These are phyloP conservation scores for Oikopleura albicans DNA, from an alignment of 23 tunicate genomes.

Conservation along the genomic window DNA sequence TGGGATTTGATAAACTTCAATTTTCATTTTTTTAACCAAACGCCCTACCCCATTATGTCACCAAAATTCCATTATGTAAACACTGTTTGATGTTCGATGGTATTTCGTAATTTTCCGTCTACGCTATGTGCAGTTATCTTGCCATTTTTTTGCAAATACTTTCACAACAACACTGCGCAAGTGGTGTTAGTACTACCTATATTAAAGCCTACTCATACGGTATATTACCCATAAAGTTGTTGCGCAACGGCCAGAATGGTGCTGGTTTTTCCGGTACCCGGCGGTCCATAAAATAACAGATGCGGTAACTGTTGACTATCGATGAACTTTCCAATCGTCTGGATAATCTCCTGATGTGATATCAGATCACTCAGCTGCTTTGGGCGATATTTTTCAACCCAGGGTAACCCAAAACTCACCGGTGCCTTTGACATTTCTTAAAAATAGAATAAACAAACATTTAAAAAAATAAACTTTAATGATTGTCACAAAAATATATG, in stretches of 20 bases:
- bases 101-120: too few relatives aligned
- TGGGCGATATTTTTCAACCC: slow-evolving; percentile 94
- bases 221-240: slow-evolving; percentile 33
- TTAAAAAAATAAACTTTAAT: not conserved
- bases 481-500: not conserved
- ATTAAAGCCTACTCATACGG: too few relatives aligned
- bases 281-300: slow-evolving; percentile 82
- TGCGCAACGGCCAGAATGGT: slow-evolving; percentile 72
- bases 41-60: too few relatives aligned
- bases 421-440: not conserved
- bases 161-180: too few relatives aligned
- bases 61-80: too few relatives aligned
- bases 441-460: not conserved
- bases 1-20: too few relatives aligned
- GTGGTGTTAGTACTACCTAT: too few relatives aligned
- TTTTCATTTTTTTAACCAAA: too few relatives aligned
- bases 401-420: slow-evolving; percentile 27
- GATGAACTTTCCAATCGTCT: slow-evolving; percentile 53
- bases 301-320: slow-evolving; percentile 69
- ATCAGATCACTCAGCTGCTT: slow-evolving; percentile 52
- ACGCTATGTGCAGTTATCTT: too few relatives aligned
- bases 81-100: too few relatives aligned
- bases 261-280: slow-evolving; percentile 93
- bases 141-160: too few relatives aligned
- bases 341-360: slow-evolving; percentile 87